Evolutionary conservation across 2,797 vertebrate genomes (phyloP).

Genomic region (Labroides dimidiatus): DNA sequence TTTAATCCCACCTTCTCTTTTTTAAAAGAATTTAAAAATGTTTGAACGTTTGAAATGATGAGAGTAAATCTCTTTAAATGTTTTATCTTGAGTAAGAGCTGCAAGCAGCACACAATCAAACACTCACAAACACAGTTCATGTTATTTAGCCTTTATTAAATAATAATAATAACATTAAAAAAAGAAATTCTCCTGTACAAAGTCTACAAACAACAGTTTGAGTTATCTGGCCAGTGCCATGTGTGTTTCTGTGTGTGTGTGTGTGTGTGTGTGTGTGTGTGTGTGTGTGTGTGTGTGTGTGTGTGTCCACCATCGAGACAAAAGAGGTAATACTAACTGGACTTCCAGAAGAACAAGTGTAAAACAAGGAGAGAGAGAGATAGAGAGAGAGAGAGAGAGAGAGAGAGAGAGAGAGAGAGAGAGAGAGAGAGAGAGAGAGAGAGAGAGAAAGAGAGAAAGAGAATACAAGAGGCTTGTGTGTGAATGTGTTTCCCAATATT

Average conservation of each 20-base stretch:
- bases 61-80: no score
- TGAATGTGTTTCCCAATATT: neutral
- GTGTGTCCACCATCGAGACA: conserved; percentile 76
- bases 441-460: conserved; percentile 18
- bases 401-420: conserved; percentile 12
- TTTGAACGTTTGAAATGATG: no score
- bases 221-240: conserved; percentile 84
- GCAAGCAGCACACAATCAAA: neutral
- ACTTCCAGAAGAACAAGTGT: conserved; percentile 80
- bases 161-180: conserved; percentile 89
- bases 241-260: conserved; percentile 50
- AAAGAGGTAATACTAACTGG: conserved; percentile 88
- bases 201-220: conserved; percentile 98
- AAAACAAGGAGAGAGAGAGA: conserved; percentile 23
- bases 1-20: no score
- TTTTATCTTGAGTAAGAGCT: no score
- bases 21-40: no score
- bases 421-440: conserved; percentile 12
- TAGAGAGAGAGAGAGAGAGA: conserved; percentile 10
- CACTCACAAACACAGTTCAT: conserved; percentile 31
- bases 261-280: neutral
- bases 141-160: conserved; percentile 96
- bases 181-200: conserved; percentile 97
- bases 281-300: conserved; percentile 43
- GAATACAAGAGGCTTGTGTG: neutral